Evolutionary conservation across 2,113 vertebrate species (phyloP).

Genomic region (Ictalurus furcatus): DNA sequence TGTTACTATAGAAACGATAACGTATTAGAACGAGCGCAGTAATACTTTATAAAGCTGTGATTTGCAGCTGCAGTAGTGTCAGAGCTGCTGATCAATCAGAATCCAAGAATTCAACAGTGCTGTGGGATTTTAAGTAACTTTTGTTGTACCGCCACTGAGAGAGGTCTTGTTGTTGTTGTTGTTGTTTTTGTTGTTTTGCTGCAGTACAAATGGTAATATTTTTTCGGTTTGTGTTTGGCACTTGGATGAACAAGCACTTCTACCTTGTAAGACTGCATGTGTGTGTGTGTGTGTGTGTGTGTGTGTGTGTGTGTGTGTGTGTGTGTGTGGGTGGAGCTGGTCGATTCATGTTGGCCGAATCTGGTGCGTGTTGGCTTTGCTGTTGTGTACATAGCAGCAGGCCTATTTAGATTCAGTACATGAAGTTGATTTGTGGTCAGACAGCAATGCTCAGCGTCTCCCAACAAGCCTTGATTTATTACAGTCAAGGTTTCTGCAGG

Average conservation of each 20-base stretch:
- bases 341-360: not conserved
- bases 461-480: conserved; percentile 15
- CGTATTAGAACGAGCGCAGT: not conserved
- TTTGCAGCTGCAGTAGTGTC: not conserved
- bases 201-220: not conserved
- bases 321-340: not conserved
- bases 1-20: not conserved
- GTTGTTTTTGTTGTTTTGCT: not conserved
- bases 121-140: not conserved
- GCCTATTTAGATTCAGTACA: conserved; percentile 33
- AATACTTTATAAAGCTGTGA: not conserved
- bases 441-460: conserved; percentile 3
- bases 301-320: not conserved
- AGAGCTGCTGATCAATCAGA: not conserved
- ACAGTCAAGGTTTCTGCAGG: not conserved
- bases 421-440: conserved; percentile 14
- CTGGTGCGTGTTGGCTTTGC: not conserved
- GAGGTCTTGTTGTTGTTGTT: not conserved
- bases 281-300: not conserved
- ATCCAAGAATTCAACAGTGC: not conserved
- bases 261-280: not conserved
- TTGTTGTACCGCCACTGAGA: not conserved
- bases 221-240: not conserved
- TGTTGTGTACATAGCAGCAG: not conserved
- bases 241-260: not conserved